Base-by-base conservation (phyloP, 1,140 invertebrate species). In the Ips typographus region DNA sequence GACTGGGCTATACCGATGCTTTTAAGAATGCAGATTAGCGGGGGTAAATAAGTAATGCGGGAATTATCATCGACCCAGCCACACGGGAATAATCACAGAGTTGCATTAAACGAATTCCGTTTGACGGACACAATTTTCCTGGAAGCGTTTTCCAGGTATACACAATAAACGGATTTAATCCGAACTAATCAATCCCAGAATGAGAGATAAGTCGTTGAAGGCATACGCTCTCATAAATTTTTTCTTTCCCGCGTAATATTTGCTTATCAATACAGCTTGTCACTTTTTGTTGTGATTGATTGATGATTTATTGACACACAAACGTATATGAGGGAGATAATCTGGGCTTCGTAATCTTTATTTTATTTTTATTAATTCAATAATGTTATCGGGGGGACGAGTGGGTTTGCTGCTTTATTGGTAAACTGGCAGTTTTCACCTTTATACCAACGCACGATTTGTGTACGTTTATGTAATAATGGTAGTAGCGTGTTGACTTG, bases 261-360 rank as follows among this genome's bases (percentile, higher is more conserved):
- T 69, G 60, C 59, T 63, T 63, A 69, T 62, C 58, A 69, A 69
- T 69, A 69, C 67, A 63, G 47, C 40, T 40, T 69, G 67, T 62
- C 67, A 69, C 59, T 8, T 62, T 63, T 62, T 63, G 67, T 69
- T 62, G 67, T 68, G 66, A 68, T 68, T 68, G 66, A 68, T 68
- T 68, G 66, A 68, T 68, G 57, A 68, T 68, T 68, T 68, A 59
- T 68, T 68, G 66, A 68, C 58, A 55, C 42, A 56, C 62, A 59
- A 57, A 63, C 67, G 58, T 69, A 69, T 69, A 69, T 63, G 67
- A 62, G 60, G 59, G 42, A 63, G 67, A 69, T 69, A 69, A 69
- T 69, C 67, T 69, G 7, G 36, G 22, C 22, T 22, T 38, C 6
- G 40, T 56, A 62, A 69, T 69, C 67, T 69, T 55, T 43, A 69